A percentile compares a stretch with the other conserved stretches of the same genome.
Conservation (phyloP, 2,888 invertebrate genomes). For the Harpagoxenus sublaevis region DNA sequence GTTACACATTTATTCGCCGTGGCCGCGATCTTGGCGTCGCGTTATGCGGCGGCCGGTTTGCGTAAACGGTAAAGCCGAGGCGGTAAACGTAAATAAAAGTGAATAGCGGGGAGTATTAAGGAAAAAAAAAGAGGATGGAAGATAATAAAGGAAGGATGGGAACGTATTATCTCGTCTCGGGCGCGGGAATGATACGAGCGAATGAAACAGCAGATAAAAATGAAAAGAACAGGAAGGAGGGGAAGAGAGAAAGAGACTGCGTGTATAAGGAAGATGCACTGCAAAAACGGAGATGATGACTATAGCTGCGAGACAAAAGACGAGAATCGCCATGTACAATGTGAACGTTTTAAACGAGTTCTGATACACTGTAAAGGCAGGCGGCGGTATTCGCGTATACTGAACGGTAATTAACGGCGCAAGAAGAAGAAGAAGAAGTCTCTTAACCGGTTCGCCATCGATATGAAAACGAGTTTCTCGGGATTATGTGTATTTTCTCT, state of each 20-base stretch:
- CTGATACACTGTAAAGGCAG: conserved; percentile 17
- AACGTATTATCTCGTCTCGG: conserved; percentile 41
- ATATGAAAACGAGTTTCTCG: conserved; percentile 52
- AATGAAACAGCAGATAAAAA: conserved; percentile 22
- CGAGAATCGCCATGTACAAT: conserved; percentile 26
- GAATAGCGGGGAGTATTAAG: conserved; percentile 20
- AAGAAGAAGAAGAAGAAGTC: conserved; percentile 37
- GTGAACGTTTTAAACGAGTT: conserved; percentile 45
- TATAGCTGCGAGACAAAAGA: conserved; percentile 47
- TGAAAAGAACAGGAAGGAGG: background rate
- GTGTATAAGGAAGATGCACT: conserved; percentile 29
- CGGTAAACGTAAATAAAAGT: conserved; percentile 33
- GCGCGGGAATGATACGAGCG: conserved; percentile 44
- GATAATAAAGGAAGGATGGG: conserved; percentile 42
- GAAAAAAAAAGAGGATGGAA: conserved; percentile 1
- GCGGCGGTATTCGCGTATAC: conserved; percentile 21
- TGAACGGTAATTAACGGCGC: conserved; percentile 40
- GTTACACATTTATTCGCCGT: background rate
- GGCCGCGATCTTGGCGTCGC: conserved; percentile 16
- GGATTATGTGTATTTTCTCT: conserved; percentile 44
- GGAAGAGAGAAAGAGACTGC: background rate
- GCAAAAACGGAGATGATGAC: conserved; percentile 47
- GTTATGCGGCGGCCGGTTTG: conserved; percentile 15
- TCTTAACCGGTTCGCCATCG: conserved; percentile 47
- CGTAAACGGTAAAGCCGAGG: background rate